These are phyloP conservation scores for Xenentodon cancila DNA, from an alignment of 2,797 vertebrate species.

Conservation along the genomic window DNA sequence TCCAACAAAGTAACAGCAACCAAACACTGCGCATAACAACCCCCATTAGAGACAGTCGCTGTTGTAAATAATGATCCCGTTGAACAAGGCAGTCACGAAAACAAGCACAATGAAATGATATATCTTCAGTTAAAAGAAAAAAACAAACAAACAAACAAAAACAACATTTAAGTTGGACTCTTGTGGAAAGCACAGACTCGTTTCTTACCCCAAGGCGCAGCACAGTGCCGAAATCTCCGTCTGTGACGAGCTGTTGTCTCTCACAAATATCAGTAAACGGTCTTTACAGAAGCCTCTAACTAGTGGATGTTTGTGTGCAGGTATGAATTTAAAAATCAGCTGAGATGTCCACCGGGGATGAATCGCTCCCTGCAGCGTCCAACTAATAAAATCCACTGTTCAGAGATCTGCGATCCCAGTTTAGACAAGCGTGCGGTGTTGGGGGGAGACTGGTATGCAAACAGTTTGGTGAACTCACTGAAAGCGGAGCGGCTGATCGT, in stretches of 20 bases:
- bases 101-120: background rate
- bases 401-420: slow-evolving; percentile 54
- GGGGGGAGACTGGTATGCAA: slow-evolving; percentile 60
- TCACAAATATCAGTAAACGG: slow-evolving; percentile 34
- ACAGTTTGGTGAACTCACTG: slow-evolving; percentile 66
- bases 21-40: slow-evolving; percentile 27
- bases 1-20: slow-evolving; percentile 51
- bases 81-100: slow-evolving; percentile 1
- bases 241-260: slow-evolving; percentile 33
- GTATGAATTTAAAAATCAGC: background rate
- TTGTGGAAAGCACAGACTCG: slow-evolving; percentile 4
- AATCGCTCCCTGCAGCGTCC: slow-evolving; percentile 38
- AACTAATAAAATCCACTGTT: slow-evolving; percentile 69
- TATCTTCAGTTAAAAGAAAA: background rate
- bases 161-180: slow-evolving; percentile 32
- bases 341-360: slow-evolving; percentile 43
- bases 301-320: background rate
- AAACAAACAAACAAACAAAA: too few species aligned
- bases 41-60: background rate
- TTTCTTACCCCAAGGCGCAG: slow-evolving; percentile 73
- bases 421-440: slow-evolving; percentile 48
- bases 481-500: slow-evolving; percentile 53
- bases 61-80: slow-evolving; percentile 14
- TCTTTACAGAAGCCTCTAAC: slow-evolving; percentile 9
- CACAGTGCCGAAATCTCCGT: slow-evolving; percentile 46